These are phyloP conservation scores for Vireo altiloquus DNA, from an alignment of 2,113 vertebrate genomes.

Conservation along the genomic window DNA sequence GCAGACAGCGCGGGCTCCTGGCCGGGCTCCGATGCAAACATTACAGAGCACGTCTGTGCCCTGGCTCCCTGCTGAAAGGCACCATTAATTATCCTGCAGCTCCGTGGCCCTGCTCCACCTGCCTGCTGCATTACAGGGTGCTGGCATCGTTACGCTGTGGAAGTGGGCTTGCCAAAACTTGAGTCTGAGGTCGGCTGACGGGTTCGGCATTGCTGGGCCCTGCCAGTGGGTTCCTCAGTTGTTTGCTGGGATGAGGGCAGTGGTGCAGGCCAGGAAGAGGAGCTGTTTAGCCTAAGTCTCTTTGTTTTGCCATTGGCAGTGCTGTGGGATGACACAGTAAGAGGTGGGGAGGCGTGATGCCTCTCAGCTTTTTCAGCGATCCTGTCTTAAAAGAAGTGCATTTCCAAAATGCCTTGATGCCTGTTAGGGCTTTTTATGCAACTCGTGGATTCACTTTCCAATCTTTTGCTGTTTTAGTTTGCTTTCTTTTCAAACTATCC, in stretches of 20 bases:
- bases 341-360: background rate
- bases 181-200: background rate
- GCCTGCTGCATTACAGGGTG: rapidly evolving
- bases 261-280: background rate
- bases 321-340: background rate
- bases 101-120: background rate
- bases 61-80: background rate
- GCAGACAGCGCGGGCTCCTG: background rate
- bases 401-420: background rate
- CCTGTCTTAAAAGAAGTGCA: background rate
- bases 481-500: background rate
- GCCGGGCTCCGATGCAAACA: background rate
- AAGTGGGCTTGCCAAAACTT: background rate
- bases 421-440: background rate
- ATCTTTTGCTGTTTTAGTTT: background rate
- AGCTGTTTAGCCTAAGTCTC: background rate
- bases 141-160: background rate
- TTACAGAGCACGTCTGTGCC: background rate
- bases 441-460: background rate
- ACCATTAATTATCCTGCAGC: background rate
- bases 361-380: background rate
- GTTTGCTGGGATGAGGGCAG: background rate
- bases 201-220: background rate
- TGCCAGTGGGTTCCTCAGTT: rapidly evolving
- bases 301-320: background rate